Percentiles rank a stretch among this genome's conserved stretches.
phyloP scores from a whole-genome alignment of 2,113 vertebrate species.

The Pycnonotus jocosus region DNA sequence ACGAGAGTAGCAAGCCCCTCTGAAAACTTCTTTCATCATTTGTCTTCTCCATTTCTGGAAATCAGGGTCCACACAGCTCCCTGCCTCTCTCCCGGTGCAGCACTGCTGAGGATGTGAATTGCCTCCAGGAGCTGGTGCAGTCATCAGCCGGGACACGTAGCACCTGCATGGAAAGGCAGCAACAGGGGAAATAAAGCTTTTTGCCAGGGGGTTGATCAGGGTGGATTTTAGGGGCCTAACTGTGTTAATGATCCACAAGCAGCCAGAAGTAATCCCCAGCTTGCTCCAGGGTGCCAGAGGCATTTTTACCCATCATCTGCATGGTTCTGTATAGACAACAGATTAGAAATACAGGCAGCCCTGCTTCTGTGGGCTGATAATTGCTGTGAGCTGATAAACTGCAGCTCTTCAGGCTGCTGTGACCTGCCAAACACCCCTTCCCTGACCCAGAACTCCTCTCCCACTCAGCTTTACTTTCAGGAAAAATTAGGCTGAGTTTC shows the following conservation, averaged over 20 bases:
- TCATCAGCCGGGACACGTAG: not conserved
- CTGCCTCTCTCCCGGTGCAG: not conserved
- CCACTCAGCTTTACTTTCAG: constrained; percentile 24
- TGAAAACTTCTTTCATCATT: not conserved
- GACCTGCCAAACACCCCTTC: not conserved
- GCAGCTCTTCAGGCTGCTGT: not conserved
- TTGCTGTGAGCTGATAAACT: not conserved
- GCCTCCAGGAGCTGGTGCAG: not conserved
- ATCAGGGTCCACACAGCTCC: not conserved
- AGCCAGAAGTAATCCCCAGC: not conserved
- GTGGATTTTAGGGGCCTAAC: not conserved
- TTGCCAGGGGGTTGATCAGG: not conserved
- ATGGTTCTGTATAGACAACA: not conserved
- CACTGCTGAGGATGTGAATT: not conserved
- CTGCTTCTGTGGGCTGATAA: not conserved
- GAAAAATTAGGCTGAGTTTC: constrained; percentile 50
- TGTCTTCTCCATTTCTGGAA: not conserved
- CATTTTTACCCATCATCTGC: not conserved
- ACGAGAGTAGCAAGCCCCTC: not conserved
- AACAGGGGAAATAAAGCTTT: not conserved
- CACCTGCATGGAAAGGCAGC: not conserved
- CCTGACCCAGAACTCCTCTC: not conserved
- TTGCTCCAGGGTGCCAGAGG: not conserved
- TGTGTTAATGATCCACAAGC: not conserved
- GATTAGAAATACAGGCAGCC: not conserved